Base-by-base conservation (phyloP, 2,113 vertebrate species). In the Montifringilla adamsi region DNA sequence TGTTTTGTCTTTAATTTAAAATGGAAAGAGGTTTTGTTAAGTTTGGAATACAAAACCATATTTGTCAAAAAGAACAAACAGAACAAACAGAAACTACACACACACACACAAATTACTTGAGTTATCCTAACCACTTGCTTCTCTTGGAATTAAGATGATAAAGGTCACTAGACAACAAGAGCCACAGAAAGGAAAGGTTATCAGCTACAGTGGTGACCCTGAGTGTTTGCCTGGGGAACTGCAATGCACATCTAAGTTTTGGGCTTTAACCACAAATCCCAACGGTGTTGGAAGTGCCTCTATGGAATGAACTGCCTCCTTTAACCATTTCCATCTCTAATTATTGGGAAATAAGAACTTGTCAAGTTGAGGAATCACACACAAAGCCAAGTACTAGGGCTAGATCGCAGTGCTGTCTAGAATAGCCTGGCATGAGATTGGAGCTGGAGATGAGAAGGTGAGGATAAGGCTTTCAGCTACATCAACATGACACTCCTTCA, bases 221-320 rank as follows among this genome's bases (percentile, higher is more conserved):
- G 39, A 83, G n/a, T 2, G 30, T 70, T 79, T 7, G 2, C 55
- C 56, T 0, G 0, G 16, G n/a, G 37, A 91, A 56, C 23, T 43
- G 59, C 67, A 80, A 55, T 0, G 3, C 33, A 31, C 35, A 41
- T 35, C 17, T 39, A 49, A 33, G 6, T 33, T 94, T 37, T 58
- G 52, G 55, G 64, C 53, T 72, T 77, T 1, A 67, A 39, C 80
- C 28, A 31, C 18, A 58, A 86, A 85, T 46, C 15, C 47, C 63
- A 96, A 3, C 0, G 0, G 13, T 1, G 0, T 5, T 75, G 6
- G 1, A 87, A 74, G 28, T 52, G 60, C 33, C 44, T 68, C 35
- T 47, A 2, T 0, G 41, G 26, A 62, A 77, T 59, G 14, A 84
- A 18, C 39, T 74, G 30, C 35, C 35, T 39, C 30, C 39, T 88